Conservation (phyloP, 1,140 invertebrate genomes). For the Dufourea novaeangliae region DNA sequence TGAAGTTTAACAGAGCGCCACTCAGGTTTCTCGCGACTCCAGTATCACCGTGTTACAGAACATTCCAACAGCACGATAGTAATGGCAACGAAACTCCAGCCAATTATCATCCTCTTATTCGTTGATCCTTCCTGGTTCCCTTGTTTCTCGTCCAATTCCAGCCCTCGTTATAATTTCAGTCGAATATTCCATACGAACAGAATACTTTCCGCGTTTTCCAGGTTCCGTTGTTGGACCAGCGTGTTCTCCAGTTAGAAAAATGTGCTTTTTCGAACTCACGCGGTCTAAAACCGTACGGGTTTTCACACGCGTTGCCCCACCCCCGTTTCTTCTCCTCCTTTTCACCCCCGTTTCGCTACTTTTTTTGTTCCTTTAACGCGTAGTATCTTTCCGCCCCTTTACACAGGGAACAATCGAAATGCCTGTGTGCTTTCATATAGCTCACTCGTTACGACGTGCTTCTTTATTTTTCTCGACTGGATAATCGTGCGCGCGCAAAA, state of each 20-base stretch:
- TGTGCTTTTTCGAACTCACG: background rate
- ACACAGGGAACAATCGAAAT: constrained; percentile 4
- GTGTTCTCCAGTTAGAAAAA: background rate
- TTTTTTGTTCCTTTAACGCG: background rate
- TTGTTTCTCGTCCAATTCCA: background rate
- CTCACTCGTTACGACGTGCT: constrained; percentile 18
- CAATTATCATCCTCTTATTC: background rate
- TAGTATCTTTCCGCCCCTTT: constrained; percentile 1
- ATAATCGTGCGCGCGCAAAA: constrained; percentile 28
- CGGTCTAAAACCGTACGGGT: background rate
- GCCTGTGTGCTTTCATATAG: background rate
- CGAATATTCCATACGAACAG: background rate
- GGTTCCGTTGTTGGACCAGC: background rate
- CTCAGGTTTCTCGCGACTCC: too few species aligned
- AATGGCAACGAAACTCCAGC: background rate
- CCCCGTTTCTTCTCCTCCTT: background rate
- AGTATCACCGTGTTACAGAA: background rate
- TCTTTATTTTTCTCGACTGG: constrained; percentile 57
- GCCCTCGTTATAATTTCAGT: background rate
- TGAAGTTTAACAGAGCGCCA: too few species aligned
- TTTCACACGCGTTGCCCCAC: background rate
- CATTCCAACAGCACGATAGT: background rate
- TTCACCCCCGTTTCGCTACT: background rate
- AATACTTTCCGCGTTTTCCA: background rate
- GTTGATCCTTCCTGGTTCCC: background rate